These are phyloP conservation scores for Acipenser ruthenus DNA, from an alignment of 2,797 vertebrate species.

Conservation along the genomic window DNA sequence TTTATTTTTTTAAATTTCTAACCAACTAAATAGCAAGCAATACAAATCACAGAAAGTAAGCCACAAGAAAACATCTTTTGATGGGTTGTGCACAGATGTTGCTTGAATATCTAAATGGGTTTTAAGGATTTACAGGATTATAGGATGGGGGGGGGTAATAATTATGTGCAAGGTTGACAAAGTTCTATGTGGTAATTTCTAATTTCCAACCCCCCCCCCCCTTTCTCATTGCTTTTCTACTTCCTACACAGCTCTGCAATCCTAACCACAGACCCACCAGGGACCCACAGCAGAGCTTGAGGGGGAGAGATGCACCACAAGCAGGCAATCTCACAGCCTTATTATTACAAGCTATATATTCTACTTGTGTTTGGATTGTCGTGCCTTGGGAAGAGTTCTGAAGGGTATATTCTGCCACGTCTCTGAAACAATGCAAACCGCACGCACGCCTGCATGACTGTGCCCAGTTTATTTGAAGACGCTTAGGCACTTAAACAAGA, in stretches of 20 bases:
- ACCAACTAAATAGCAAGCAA: too few relatives aligned
- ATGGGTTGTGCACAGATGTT: constrained; percentile 1
- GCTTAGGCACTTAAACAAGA: background rate
- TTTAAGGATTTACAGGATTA: constrained; percentile 12
- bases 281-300: constrained; percentile 15
- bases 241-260: constrained; percentile 14
- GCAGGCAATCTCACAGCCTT: constrained; percentile 8
- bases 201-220: background rate
- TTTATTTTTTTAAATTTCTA: too few relatives aligned
- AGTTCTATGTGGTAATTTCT: constrained; percentile 10
- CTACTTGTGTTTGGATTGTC: constrained; percentile 7
- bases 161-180: constrained; percentile 8
- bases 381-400: background rate
- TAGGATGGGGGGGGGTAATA: constrained; percentile 1
- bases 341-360: constrained; percentile 15
- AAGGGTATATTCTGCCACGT: background rate
- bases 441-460: constrained; percentile 4
- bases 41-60: background rate
- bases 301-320: background rate
- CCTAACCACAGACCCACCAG: constrained; percentile 21
- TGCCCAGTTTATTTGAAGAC: background rate
- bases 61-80: background rate
- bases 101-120: constrained; percentile 1
- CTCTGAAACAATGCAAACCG: constrained; percentile 6
- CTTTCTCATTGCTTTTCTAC: constrained; percentile 5